Conservation (phyloP, 2,888 invertebrate species). For the Acleris laterana region DNA sequence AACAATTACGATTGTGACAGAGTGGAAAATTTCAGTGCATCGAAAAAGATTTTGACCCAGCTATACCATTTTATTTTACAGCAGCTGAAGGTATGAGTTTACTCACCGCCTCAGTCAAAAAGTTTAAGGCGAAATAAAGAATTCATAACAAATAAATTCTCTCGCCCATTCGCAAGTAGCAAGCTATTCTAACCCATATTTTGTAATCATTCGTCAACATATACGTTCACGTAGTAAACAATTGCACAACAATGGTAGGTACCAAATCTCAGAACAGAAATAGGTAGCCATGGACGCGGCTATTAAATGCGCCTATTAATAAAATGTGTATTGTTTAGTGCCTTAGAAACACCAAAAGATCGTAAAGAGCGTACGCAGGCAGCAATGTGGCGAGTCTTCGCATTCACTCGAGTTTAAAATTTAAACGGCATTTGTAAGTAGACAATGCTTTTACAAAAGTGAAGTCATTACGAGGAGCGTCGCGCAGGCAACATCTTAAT, state of each 20-base stretch:
- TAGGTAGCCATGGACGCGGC: constrained; percentile 34
- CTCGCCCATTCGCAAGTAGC: background rate
- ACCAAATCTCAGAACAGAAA: constrained; percentile 31
- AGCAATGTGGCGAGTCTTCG: constrained; percentile 28
- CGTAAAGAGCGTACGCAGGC: constrained; percentile 36
- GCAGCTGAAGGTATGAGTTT: no score
- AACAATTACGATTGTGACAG: no score
- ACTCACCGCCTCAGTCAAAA: no score
- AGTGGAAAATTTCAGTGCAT: no score
- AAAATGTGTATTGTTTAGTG: constrained; percentile 38
- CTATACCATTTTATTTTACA: no score
- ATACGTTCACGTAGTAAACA: constrained; percentile 21
- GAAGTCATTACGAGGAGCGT: no score
- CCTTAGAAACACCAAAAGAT: constrained; percentile 34
- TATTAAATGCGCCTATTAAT: constrained; percentile 37
- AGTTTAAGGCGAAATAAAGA: background rate
- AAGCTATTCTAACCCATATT: constrained; percentile 6
- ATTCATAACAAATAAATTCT: background rate
- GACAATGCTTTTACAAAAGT: background rate
- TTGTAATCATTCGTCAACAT: constrained; percentile 15
- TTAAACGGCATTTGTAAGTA: background rate
- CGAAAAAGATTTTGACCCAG: no score
- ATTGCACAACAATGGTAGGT: constrained; percentile 34
- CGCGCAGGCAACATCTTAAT: no score
- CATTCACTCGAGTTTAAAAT: constrained; percentile 14